These are phyloP conservation scores for Buathra laborator DNA, from an alignment of 2,888 invertebrate genomes.

Conservation along the genomic window DNA sequence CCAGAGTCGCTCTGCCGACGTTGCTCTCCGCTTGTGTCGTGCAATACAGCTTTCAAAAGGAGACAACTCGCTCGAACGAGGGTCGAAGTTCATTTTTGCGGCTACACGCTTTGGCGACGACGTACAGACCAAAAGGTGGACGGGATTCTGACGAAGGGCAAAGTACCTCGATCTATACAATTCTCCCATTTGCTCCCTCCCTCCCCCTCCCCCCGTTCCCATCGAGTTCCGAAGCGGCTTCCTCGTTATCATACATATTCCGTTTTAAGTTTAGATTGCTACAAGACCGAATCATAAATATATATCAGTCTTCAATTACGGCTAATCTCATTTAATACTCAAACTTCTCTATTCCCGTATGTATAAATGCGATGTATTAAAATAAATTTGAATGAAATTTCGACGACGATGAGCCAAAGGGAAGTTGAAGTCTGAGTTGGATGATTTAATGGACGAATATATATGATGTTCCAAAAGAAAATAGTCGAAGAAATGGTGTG, in stretches of 20 bases:
- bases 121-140: slow-evolving; percentile 24
- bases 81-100: slow-evolving; percentile 66
- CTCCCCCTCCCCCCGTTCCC: background rate
- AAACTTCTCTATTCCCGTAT: slow-evolving; percentile 29
- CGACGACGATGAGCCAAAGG: background rate
- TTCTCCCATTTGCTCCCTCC: background rate
- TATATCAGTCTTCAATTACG: slow-evolving; percentile 37
- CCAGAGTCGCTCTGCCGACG: slow-evolving; percentile 15
- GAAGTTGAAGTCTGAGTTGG: slow-evolving; percentile 15
- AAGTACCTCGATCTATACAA: slow-evolving; percentile 32
- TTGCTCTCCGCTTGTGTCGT: slow-evolving; percentile 8
- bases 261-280: slow-evolving; percentile 74
- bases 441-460: slow-evolving; percentile 1
- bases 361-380: slow-evolving; percentile 30
- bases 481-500: background rate
- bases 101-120: slow-evolving; percentile 26
- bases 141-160: slow-evolving; percentile 35
- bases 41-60: slow-evolving; percentile 44
- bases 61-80: slow-evolving; percentile 38
- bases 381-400: slow-evolving; percentile 40
- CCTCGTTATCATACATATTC: slow-evolving; percentile 53
- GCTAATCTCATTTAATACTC: slow-evolving; percentile 29
- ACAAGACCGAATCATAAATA: slow-evolving; percentile 77
- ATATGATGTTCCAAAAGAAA: background rate
- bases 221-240: slow-evolving; percentile 9